These are phyloP conservation scores for Cryptotis parvus DNA, from an alignment of 2,113 vertebrate genomes.

Conservation along the genomic window DNA sequence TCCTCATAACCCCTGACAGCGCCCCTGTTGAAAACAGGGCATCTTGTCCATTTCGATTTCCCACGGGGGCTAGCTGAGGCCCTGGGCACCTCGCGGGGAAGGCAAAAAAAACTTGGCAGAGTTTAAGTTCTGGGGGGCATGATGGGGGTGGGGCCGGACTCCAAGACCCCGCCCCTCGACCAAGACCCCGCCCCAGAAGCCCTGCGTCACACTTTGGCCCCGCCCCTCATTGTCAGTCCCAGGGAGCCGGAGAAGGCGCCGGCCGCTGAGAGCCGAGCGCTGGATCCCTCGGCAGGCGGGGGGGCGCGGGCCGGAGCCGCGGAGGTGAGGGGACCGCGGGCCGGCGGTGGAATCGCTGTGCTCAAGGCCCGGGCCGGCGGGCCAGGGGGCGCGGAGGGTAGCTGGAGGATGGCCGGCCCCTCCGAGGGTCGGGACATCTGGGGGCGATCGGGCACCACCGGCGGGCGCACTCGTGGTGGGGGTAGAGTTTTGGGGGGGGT, in stretches of 20 bases:
- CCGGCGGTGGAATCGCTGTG: conserved; percentile 12
- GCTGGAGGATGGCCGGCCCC: background rate
- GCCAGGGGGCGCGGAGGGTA: background rate
- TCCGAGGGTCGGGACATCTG: background rate
- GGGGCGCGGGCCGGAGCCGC: conserved; percentile 59
- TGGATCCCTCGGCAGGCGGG: conserved; percentile 22
- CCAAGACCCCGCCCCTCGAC: background rate
- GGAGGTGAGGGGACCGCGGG: conserved; percentile 66
- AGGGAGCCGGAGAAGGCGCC: conserved; percentile 78
- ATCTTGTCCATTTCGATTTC: conserved; percentile 42
- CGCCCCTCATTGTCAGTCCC: conserved; percentile 89
- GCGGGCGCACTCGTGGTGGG: conserved; percentile 8
- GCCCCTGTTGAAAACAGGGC: background rate
- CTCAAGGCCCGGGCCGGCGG: background rate
- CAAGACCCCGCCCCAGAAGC: background rate
- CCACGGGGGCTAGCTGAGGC: background rate
- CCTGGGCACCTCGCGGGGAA: background rate
- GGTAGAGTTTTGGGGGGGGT: background rate
- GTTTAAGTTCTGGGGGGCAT: background rate
- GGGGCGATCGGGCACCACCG: conserved; percentile 3
- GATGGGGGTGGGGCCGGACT: conserved; percentile 2
- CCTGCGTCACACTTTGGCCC: conserved; percentile 65
- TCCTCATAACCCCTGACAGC: conserved; percentile 5
- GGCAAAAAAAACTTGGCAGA: conserved; percentile 39
- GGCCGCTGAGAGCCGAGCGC: conserved; percentile 62